phyloP scores from a whole-genome alignment of 2,113 vertebrate species.

The Prunella fulvescens region DNA sequence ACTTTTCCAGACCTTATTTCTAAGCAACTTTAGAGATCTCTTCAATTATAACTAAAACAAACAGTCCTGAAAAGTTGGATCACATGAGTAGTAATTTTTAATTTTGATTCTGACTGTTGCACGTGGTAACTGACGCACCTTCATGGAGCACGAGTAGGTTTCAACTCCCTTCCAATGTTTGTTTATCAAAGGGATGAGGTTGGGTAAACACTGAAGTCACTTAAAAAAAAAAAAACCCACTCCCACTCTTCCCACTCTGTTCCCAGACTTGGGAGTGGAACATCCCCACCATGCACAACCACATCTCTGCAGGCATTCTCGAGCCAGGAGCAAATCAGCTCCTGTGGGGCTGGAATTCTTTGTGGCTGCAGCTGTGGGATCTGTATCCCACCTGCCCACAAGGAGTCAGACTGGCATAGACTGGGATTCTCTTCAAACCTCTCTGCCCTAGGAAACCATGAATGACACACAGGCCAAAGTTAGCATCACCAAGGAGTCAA shows the following conservation, averaged over 20 bases:
- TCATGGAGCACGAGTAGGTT: background rate
- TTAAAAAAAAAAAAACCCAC: background rate
- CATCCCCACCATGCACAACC: background rate
- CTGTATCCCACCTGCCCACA: background rate
- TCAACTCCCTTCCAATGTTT: background rate
- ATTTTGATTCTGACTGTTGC: background rate
- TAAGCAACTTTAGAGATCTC: background rate
- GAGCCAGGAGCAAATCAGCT: background rate
- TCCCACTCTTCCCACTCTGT: conserved; percentile 20
- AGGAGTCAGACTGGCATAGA: background rate
- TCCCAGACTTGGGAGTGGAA: background rate
- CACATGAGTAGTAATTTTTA: background rate
- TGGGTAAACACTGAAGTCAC: conserved; percentile 13
- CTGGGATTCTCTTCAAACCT: background rate
- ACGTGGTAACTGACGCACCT: conserved; percentile 18
- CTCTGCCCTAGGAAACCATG: background rate
- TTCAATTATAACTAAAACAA: background rate
- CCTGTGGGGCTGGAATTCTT: background rate
- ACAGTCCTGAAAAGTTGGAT: background rate
- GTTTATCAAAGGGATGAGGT: conserved; percentile 5
- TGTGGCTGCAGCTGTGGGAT: background rate
- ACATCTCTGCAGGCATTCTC: background rate
- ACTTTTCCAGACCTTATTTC: background rate
- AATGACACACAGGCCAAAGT: background rate
- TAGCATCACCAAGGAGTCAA: background rate